phyloP scores from a whole-genome alignment of 2,888 invertebrate species.

The Amaurobius ferox region DNA sequence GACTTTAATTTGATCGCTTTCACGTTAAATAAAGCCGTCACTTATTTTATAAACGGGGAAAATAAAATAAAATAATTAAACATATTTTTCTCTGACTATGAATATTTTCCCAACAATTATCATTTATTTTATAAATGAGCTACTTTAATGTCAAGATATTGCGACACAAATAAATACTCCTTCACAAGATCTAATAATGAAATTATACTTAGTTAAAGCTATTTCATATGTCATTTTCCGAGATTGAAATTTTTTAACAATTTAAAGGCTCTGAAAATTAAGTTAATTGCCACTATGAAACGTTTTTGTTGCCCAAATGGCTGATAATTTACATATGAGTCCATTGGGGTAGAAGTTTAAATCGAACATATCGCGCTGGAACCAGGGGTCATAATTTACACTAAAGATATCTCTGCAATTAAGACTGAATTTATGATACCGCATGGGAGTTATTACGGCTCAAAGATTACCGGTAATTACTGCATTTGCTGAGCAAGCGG shows the following conservation, averaged over 20 bases:
- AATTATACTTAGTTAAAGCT: background rate
- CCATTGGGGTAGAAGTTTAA: background rate
- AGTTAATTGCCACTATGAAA: conserved; percentile 1
- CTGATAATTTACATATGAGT: conserved; percentile 2
- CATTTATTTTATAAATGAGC: no score
- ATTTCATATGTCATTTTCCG: background rate
- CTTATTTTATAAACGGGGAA: no score
- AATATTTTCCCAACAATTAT: no score
- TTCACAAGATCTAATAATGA: background rate
- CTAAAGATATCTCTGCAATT: conserved; percentile 8
- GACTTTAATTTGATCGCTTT: no score
- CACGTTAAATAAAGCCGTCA: no score
- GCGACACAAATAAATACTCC: no score
- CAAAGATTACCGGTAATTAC: conserved; percentile 4
- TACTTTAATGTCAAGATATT: no score
- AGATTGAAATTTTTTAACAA: conserved; percentile 1
- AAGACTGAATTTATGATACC: conserved; percentile 1
- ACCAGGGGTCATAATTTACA: conserved; percentile 2
- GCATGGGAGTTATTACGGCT: conserved; percentile 8
- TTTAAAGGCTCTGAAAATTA: background rate
- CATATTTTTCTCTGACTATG: no score
- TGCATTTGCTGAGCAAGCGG: background rate
- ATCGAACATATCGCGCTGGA: background rate
- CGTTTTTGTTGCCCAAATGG: background rate
- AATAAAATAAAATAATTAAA: no score